Percentiles rank a stretch among this genome's conserved stretches.
phyloP scores from a whole-genome alignment of 1,140 invertebrate species.

The Aphidius ervi region DNA sequence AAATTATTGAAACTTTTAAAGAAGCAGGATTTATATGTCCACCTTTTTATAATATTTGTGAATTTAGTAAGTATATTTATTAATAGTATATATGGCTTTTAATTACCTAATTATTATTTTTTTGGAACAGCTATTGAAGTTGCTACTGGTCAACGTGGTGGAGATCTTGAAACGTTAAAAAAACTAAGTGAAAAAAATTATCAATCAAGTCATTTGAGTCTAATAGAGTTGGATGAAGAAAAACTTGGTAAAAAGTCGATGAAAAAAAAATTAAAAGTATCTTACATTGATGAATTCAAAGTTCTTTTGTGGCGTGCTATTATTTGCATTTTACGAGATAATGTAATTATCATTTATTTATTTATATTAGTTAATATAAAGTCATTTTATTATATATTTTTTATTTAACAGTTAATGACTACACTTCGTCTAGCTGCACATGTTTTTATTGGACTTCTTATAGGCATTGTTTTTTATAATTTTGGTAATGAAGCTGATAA shows the following conservation, averaged over 20 bases:
- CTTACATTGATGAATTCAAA: conserved; percentile 55
- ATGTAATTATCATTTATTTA: conserved; percentile 42
- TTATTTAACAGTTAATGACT: conserved; percentile 63
- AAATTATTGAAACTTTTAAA: conserved; percentile 53
- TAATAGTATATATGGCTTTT: neutral
- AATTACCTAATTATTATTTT: neutral
- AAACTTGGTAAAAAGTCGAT: neutral
- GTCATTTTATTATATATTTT: neutral
- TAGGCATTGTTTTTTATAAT: conserved; percentile 75
- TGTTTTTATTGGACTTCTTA: conserved; percentile 68
- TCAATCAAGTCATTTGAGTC: neutral
- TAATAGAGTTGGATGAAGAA: conserved; percentile 4
- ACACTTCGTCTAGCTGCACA: conserved; percentile 70
- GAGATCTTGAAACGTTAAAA: conserved; percentile 36
- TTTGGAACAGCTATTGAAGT: conserved; percentile 51
- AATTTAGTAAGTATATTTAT: conserved; percentile 56
- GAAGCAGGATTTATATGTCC: conserved; percentile 59
- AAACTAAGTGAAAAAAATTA: conserved; percentile 22
- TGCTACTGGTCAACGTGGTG: conserved; percentile 40
- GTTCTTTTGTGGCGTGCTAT: conserved; percentile 61
- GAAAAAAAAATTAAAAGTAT: conserved; percentile 19
- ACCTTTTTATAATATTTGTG: conserved; percentile 65
- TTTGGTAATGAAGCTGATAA: conserved; percentile 76
- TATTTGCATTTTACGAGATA: conserved; percentile 60
- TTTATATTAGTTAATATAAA: neutral